phyloP scores from a whole-genome alignment of 1,140 invertebrate species.

The Brachionus manjavacas region DNA sequence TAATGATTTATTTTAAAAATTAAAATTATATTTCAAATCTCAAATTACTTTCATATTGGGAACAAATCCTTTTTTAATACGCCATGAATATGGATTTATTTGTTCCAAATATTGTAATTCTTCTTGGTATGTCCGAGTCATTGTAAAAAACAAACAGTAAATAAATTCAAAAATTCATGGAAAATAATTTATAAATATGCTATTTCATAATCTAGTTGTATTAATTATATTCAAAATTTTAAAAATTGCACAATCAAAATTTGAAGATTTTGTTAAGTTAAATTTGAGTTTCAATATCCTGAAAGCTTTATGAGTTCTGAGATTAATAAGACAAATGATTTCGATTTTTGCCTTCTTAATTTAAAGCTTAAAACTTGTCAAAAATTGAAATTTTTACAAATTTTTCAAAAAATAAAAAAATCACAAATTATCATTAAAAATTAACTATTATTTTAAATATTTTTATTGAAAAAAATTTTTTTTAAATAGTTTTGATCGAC shows the following conservation, averaged over 20 bases:
- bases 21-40: conserved; percentile 52
- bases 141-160: background rate
- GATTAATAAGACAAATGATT: too few relatives aligned
- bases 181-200: background rate
- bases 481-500: too few relatives aligned
- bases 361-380: too few relatives aligned
- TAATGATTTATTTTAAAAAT: conserved; percentile 44
- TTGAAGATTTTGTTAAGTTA: background rate
- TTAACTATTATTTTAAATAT: too few relatives aligned
- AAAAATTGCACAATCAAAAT: background rate
- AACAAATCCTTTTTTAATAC: conserved; percentile 96
- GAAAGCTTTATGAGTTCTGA: too few relatives aligned
- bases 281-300: background rate
- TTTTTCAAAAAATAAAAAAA: too few relatives aligned
- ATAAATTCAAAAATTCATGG: background rate
- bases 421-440: too few relatives aligned
- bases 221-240: background rate
- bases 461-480: too few relatives aligned
- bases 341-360: too few relatives aligned
- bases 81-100: conserved; percentile 76
- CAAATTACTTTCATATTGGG: conserved; percentile 85
- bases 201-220: background rate
- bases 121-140: conserved; percentile 76
- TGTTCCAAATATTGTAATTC: conserved; percentile 89
- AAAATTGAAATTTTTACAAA: too few relatives aligned